Base-by-base conservation (phyloP, 2,797 vertebrate species). In the Tokudaia tokunoshimensis region DNA sequence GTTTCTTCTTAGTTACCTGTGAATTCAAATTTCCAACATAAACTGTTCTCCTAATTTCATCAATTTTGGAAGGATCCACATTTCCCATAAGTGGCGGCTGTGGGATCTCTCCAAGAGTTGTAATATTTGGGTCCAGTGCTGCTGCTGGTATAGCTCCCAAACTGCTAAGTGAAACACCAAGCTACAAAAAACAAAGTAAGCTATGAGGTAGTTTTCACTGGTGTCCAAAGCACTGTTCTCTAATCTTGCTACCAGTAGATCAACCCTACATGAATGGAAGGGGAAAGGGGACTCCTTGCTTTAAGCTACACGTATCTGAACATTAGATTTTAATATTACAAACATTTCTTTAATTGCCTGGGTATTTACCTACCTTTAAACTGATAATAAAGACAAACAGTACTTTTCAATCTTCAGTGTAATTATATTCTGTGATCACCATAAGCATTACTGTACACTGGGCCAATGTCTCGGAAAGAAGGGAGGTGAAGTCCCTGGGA, bases 21-120 rank as follows among this genome's bases (percentile, higher is more conserved):
- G 99, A 99, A 99, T 99, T 99, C 97, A 99, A 97, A 98, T 99
- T 99, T 98, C 99, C 99, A 74, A 99, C 99, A 59, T 99, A 99
- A 76, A 99, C 99, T 0, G 99, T 99, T 98, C 99, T 99, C 96
- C 99, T 99, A 97, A 99, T 99, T 98, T 99, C 99, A 96, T 99
- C 99, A 50, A 99, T 99, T 98, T 99, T 99, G 50, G 99, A 99
- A 84, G 99, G 99, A 96, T 99, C 99, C 92, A 99, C 99, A 95
- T 99, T 99, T 55, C 99, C 99, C 98, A 99, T 99, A 97, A 99
- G 99, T 9, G 99, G 99, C 75, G 99, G 99, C 78, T 99, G 99
- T 70, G 99, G 98, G 96, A 99, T 98, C 96, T 99, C 98, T 97
- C 98, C 98, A 84, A 99, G 97, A 2, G 98, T 96, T 0, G 99